A percentile compares a stretch with the other conserved stretches of the same genome.
Evolutionary conservation across 2,888 invertebrate genomes (phyloP).

Genomic region (Ochropleura leucogaster): DNA sequence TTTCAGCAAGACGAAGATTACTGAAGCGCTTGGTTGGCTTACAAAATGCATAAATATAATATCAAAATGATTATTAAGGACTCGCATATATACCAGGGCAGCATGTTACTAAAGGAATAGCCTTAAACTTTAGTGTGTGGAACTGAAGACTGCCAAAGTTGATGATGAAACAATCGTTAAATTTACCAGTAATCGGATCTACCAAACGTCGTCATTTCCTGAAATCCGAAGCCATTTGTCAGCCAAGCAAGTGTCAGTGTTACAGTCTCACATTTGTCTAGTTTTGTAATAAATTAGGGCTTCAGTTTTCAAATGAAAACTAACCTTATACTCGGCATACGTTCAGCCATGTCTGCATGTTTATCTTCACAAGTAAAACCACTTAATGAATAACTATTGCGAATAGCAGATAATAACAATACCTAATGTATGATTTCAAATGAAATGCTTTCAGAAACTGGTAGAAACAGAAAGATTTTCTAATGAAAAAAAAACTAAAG

Average conservation of each 20-base stretch:
- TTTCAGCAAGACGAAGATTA: not conserved
- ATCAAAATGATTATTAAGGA: not conserved
- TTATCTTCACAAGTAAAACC: not conserved
- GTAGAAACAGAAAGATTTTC: not conserved
- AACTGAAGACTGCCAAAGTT: not conserved
- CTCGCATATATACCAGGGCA: not conserved
- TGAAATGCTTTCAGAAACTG: not conserved
- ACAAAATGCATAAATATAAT: not conserved
- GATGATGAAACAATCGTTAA: not conserved
- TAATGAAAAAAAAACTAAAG: not conserved
- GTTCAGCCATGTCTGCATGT: not conserved
- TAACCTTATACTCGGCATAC: not conserved
- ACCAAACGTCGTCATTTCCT: not conserved
- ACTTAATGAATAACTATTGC: not conserved
- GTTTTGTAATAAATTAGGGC: not conserved
- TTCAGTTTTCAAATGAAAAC: not conserved
- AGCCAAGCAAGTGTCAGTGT: conserved; percentile 1
- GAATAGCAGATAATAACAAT: not conserved
- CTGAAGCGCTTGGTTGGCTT: not conserved
- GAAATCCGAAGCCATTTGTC: conserved; percentile 16
- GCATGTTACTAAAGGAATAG: not conserved
- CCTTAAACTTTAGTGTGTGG: not conserved
- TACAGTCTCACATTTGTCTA: not conserved
- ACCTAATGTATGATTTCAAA: not conserved
- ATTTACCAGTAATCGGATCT: conserved; percentile 19